Conservation (phyloP, 1,140 invertebrate genomes). For the Trypoxylus dichotomus region DNA sequence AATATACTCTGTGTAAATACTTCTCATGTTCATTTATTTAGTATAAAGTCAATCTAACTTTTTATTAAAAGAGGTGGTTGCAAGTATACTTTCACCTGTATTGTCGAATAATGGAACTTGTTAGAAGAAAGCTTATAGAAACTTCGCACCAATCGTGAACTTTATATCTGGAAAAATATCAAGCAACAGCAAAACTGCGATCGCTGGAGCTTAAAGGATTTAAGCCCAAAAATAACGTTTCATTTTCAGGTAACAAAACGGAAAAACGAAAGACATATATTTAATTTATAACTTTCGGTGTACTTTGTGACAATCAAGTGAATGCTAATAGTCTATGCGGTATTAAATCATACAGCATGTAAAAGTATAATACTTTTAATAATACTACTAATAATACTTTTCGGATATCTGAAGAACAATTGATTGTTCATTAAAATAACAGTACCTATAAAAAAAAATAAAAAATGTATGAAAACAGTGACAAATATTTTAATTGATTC, state of each 20-base stretch:
- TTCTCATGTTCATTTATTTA: neutral
- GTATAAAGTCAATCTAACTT: conserved; percentile 4
- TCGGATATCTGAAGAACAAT: too few species aligned
- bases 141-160: neutral
- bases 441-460: too few species aligned
- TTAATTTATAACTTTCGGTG: too few species aligned
- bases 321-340: too few species aligned
- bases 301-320: too few species aligned
- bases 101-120: neutral
- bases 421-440: too few species aligned
- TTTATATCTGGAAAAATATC: neutral
- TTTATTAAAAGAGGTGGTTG: neutral
- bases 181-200: neutral
- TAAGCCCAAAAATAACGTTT: neutral
- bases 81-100: neutral
- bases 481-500: too few species aligned
- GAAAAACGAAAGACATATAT: neutral
- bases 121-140: neutral
- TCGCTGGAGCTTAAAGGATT: neutral
- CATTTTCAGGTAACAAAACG: neutral
- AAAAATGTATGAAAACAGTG: too few species aligned
- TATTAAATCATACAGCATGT: too few species aligned
- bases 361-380: too few species aligned
- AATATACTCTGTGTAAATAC: too few species aligned
- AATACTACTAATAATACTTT: too few species aligned